Conservation (phyloP, 1,140 invertebrate genomes). For the Danaus melanippus region DNA sequence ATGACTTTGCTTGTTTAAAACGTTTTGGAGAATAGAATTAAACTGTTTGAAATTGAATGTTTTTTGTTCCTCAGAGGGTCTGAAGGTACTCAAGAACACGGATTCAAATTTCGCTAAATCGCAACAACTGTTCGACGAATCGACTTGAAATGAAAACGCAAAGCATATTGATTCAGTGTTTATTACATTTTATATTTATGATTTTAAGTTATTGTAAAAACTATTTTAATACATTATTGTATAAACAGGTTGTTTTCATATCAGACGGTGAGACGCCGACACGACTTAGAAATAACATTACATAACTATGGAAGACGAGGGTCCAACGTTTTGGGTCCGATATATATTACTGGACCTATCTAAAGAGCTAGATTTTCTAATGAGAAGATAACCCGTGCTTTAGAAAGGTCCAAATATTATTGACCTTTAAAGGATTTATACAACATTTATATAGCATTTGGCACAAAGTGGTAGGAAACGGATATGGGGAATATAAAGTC, state of each 20-base stretch:
- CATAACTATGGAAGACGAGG: conserved; percentile 65
- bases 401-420: conserved; percentile 4
- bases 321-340: conserved; percentile 23
- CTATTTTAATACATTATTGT: conserved; percentile 60
- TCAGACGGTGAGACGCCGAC: conserved; percentile 21
- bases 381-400: conserved; percentile 1
- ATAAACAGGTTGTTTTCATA: conserved; percentile 44
- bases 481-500: conserved; percentile 14
- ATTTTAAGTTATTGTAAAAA: conserved; percentile 64
- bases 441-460: conserved; percentile 33
- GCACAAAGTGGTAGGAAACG: conserved; percentile 32
- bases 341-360: conserved; percentile 12
- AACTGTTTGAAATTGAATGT: background rate
- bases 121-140: conserved; percentile 44
- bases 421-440: conserved; percentile 14
- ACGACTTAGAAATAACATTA: conserved; percentile 36
- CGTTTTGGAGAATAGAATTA: no score
- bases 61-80: conserved; percentile 47
- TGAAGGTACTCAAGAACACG: conserved; percentile 49
- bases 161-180: conserved; percentile 50
- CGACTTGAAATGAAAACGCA: conserved; percentile 36
- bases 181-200: conserved; percentile 59
- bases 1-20: background rate
- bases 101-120: conserved; percentile 42
- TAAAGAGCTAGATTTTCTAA: background rate